Conservation (phyloP, 2,888 invertebrate genomes). For the Dynastes tityus region DNA sequence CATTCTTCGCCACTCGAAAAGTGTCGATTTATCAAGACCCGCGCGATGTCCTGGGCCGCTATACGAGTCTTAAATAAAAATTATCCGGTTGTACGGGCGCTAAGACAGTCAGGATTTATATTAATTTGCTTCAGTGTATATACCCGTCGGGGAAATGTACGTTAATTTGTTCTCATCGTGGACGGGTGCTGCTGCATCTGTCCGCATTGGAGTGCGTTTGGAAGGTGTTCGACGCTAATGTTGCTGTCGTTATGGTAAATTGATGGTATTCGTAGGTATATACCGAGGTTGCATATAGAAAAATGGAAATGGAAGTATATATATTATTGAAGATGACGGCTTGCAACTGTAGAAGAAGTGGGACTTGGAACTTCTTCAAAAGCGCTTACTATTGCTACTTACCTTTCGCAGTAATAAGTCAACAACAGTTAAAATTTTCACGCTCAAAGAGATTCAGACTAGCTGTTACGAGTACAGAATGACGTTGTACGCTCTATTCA, state of each 20-base stretch:
- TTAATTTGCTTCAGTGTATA: constrained; percentile 25
- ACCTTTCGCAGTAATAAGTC: too few relatives aligned
- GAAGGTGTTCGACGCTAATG: constrained; percentile 5
- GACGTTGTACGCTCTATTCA: too few relatives aligned
- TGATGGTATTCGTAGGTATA: constrained; percentile 10
- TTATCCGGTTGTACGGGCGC: constrained; percentile 35
- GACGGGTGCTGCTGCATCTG: constrained; percentile 13
- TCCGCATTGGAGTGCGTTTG: not conserved
- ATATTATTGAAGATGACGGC: not conserved
- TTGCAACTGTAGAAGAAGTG: too few relatives aligned
- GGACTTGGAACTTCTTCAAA: too few relatives aligned
- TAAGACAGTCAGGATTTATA: constrained; percentile 34
- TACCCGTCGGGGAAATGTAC: constrained; percentile 19
- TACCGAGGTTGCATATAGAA: not conserved
- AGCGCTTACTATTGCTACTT: too few relatives aligned
- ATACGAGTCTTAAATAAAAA: constrained; percentile 31
- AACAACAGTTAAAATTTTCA: too few relatives aligned
- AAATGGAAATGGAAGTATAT: too few relatives aligned
- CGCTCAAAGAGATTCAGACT: too few relatives aligned
- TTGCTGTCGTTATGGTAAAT: constrained; percentile 15
- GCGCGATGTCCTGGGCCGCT: constrained; percentile 20
- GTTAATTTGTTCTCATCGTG: constrained; percentile 32
- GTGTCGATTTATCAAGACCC: constrained; percentile 45
- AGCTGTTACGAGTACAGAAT: too few relatives aligned
- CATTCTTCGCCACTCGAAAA: constrained; percentile 44